Conservation (phyloP, 2,888 invertebrate genomes). For the Periphyllus acericola region DNA sequence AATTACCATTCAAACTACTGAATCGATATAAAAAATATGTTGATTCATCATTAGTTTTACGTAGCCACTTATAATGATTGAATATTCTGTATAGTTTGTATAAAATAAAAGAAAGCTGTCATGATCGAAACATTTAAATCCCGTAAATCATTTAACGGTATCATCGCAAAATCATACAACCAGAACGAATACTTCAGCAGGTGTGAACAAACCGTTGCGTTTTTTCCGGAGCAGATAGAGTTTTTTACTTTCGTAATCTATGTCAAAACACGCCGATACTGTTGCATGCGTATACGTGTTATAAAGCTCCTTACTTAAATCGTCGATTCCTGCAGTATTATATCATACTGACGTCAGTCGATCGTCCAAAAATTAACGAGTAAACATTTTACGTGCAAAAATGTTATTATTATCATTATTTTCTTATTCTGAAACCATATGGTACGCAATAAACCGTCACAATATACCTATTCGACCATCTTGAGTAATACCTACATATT, state of each 20-base stretch:
- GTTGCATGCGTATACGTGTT: neutral
- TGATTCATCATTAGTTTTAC: neutral
- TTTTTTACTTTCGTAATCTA: slow-evolving; percentile 33
- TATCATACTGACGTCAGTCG: too few species aligned
- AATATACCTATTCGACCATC: neutral
- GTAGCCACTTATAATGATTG: neutral
- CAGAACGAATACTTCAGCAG: slow-evolving; percentile 31
- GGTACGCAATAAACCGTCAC: neutral
- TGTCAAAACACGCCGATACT: slow-evolving; percentile 14
- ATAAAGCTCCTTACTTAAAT: too few species aligned
- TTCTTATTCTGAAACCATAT: neutral
- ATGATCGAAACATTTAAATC: slow-evolving; percentile 44
- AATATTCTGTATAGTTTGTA: neutral
- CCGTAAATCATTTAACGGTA: slow-evolving; percentile 52
- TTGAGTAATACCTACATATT: neutral
- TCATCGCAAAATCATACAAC: slow-evolving; percentile 31
- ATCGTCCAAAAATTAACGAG: neutral
- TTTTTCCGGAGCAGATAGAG: neutral
- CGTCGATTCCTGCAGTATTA: too few species aligned
- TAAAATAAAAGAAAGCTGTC: slow-evolving; percentile 29
- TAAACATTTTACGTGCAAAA: neutral
- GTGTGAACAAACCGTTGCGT: slow-evolving; percentile 33
- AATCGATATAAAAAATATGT: neutral
- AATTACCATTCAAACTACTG: neutral
- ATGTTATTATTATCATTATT: neutral